Conservation (phyloP, 1,140 invertebrate species). For the Myzus persicae region DNA sequence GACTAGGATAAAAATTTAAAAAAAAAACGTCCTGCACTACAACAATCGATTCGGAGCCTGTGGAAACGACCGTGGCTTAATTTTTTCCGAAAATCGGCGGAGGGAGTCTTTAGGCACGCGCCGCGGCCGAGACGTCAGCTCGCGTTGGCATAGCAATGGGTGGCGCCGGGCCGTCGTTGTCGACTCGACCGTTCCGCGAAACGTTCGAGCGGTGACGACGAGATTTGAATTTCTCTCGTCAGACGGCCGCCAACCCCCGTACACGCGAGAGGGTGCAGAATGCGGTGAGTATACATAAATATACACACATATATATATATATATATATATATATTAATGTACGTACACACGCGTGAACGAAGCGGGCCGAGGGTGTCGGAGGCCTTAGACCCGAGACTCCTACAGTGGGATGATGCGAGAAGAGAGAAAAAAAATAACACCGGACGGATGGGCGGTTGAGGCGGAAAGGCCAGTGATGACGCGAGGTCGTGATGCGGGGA, state of each 20-base stretch:
- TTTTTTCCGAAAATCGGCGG: background rate
- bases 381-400: background rate
- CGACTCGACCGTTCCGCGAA: background rate
- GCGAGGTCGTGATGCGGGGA: background rate
- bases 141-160: background rate
- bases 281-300: background rate
- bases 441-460: no score
- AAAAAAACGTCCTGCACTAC: background rate
- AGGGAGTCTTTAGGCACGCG: conserved; percentile 1
- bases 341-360: background rate
- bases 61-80: background rate
- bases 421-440: background rate
- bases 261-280: background rate
- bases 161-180: background rate
- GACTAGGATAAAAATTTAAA: background rate
- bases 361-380: background rate
- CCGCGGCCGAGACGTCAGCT: background rate
- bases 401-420: background rate
- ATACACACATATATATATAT: no score
- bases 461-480: background rate
- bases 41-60: background rate
- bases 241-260: background rate
- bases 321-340: background rate
- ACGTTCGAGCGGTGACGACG: background rate
- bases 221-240: conserved; percentile 5